phyloP scores from a whole-genome alignment of 2,888 invertebrate species.

The Dione vanillae region DNA sequence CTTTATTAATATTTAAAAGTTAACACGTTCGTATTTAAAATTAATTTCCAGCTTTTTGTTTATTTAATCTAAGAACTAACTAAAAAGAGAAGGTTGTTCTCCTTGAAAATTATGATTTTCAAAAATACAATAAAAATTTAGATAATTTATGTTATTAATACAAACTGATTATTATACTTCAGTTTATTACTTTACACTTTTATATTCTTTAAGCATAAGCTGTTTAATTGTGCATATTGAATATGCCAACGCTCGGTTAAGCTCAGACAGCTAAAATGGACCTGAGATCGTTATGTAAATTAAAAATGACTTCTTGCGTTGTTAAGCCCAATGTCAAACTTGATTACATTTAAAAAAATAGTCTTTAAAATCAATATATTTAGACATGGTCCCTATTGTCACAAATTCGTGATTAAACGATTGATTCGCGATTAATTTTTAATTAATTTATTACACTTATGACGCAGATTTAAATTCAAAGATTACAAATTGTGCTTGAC shows the following conservation, averaged over 20 bases:
- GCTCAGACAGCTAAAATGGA: constrained; percentile 4
- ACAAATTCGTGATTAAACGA: too few species aligned
- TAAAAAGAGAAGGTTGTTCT: not conserved
- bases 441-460: too few species aligned
- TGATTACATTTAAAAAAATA: not conserved
- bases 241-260: constrained; percentile 1
- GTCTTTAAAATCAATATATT: not conserved
- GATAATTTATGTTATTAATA: not conserved
- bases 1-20: too few species aligned
- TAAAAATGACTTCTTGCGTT: not conserved
- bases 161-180: not conserved
- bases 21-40: not conserved
- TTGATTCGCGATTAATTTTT: too few species aligned
- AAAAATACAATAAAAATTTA: not conserved
- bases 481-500: too few species aligned
- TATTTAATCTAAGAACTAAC: not conserved
- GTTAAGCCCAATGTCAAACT: not conserved
- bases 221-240: constrained; percentile 20
- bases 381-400: not conserved
- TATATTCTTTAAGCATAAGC: constrained; percentile 11
- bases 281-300: constrained; percentile 5
- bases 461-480: too few species aligned
- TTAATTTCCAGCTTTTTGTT: not conserved
- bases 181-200: not conserved
- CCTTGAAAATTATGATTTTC: not conserved